Conservation (phyloP, 1,140 invertebrate genomes). For the Propsilocerus akamusi region DNA sequence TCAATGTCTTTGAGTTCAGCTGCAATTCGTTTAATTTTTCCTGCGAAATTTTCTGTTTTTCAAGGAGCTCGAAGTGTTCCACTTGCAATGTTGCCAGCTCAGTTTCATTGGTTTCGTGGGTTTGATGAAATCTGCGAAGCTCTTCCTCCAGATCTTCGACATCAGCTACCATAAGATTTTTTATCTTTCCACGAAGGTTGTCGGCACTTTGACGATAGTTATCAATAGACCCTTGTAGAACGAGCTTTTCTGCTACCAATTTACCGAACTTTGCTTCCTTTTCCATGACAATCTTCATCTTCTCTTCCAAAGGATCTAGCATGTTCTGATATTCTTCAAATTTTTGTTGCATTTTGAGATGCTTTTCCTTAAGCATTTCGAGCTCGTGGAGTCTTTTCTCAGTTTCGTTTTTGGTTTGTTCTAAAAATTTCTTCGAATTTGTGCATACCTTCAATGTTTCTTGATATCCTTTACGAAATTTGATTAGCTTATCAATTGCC, state of each 20-base stretch:
- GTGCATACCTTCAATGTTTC: constrained; percentile 18
- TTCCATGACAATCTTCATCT: constrained; percentile 39
- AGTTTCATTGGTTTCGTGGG: constrained; percentile 23
- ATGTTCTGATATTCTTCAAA: constrained; percentile 39
- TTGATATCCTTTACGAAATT: constrained; percentile 43
- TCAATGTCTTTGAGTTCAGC: constrained; percentile 16
- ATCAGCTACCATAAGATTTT: too few relatives aligned
- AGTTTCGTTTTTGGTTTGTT: constrained; percentile 33
- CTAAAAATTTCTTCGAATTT: constrained; percentile 17
- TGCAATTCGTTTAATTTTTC: constrained; percentile 14
- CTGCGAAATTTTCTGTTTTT: too few relatives aligned
- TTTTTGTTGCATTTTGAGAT: constrained; percentile 32
- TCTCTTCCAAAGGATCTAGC: constrained; percentile 30
- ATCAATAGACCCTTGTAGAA: too few relatives aligned
- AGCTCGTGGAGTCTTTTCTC: constrained; percentile 31
- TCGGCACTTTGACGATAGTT: background rate
- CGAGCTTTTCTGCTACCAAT: background rate
- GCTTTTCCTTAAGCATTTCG: too few relatives aligned
- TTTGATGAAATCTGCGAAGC: constrained; percentile 25
- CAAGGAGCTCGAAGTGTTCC: too few relatives aligned
- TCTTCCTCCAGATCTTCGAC: constrained; percentile 40
- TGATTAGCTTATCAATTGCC: constrained; percentile 64
- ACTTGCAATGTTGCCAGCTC: constrained; percentile 23
- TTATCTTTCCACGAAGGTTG: background rate
- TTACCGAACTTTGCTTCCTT: background rate